Percentiles rank a stretch among this genome's conserved stretches.
phyloP scores from a whole-genome alignment of 23 tunicate genomes.

The Trididemnum clinides region DNA sequence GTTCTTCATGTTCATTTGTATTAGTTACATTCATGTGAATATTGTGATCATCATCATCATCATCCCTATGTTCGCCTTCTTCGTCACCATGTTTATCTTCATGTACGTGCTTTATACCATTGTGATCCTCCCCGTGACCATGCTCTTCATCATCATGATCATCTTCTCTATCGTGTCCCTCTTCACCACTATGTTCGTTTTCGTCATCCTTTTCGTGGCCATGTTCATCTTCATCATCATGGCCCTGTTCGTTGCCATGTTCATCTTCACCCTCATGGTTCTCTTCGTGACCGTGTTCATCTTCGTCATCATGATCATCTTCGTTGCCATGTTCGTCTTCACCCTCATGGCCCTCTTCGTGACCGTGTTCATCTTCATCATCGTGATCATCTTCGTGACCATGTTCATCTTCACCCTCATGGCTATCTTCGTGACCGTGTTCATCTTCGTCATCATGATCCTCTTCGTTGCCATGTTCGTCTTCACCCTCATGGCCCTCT shows the following conservation, averaged over 20 bases:
- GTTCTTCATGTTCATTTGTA: no score
- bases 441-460: background rate
- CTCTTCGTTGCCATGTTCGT: conserved; percentile 2
- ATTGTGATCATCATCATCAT: no score
- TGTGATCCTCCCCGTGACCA: background rate
- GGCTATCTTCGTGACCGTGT: background rate
- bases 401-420: conserved; percentile 11
- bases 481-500: conserved; percentile 1
- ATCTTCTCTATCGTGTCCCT: conserved; percentile 8
- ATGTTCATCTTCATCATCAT: background rate
- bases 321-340: background rate
- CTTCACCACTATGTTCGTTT: background rate
- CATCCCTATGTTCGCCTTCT: conserved; percentile 11
- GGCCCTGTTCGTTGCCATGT: conserved; percentile 7
- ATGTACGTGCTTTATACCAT: background rate
- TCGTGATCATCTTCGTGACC: conserved; percentile 11
- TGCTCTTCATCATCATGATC: conserved; percentile 36
- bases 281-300: conserved; percentile 10
- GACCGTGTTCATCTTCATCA: conserved; percentile 29
- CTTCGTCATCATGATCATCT: background rate
- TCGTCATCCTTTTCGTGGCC: background rate
- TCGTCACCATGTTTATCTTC: background rate
- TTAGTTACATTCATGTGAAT: no score
- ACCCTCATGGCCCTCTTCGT: background rate
- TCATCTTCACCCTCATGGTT: conserved; percentile 1